Conservation (phyloP, 2,888 invertebrate genomes). For the Scaptomyza caliginosa region DNA sequence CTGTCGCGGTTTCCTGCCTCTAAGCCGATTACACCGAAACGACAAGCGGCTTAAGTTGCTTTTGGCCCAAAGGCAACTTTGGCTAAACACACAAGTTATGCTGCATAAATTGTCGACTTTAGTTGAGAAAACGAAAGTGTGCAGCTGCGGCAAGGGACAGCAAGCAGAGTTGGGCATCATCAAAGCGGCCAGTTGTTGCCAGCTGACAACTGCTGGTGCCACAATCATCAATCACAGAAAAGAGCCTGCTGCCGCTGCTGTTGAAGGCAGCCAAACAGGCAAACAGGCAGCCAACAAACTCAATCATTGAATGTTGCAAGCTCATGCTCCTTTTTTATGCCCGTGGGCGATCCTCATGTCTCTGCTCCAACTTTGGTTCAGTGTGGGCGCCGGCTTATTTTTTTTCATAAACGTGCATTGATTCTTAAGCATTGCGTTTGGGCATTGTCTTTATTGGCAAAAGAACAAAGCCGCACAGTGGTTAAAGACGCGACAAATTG, state of each 20-base stretch:
- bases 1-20: constrained; percentile 51
- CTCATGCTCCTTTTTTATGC: constrained; percentile 36
- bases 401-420: constrained; percentile 45
- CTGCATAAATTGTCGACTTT: constrained; percentile 74
- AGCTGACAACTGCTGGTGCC: constrained; percentile 54
- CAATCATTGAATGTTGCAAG: constrained; percentile 54
- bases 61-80: constrained; percentile 23
- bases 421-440: constrained; percentile 34
- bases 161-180: constrained; percentile 47
- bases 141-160: constrained; percentile 3
- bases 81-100: constrained; percentile 69
- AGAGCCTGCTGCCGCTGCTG: constrained; percentile 15
- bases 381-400: constrained; percentile 42
- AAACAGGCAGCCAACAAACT: constrained; percentile 23
- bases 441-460: constrained; percentile 16
- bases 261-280: constrained; percentile 37
- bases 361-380: constrained; percentile 5
- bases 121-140: constrained; percentile 63
- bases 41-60: not conserved
- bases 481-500: too few species aligned
- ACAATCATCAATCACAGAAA: constrained; percentile 71
- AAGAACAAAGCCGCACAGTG: constrained; percentile 36
- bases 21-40: constrained; percentile 59
- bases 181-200: constrained; percentile 45
- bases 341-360: constrained; percentile 48